Evolutionary conservation across 2,888 invertebrate genomes (phyloP).

Genomic region (Cartodere bifasciata): DNA sequence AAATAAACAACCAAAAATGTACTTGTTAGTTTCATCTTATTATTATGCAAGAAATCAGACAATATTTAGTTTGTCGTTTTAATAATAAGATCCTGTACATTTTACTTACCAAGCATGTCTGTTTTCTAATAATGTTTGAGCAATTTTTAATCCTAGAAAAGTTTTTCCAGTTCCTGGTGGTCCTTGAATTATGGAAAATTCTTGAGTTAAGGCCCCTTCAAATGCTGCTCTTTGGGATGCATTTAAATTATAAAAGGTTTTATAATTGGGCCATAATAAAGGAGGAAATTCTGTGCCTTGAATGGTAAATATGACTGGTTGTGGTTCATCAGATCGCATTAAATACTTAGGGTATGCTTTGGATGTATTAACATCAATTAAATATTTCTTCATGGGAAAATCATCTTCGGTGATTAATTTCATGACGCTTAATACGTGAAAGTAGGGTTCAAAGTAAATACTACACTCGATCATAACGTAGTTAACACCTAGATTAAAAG

Average conservation of each 20-base stretch:
- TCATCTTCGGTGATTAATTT: constrained; percentile 41
- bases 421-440: constrained; percentile 58
- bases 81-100: too few relatives aligned
- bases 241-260: constrained; percentile 42
- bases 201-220: constrained; percentile 51
- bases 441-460: constrained; percentile 72
- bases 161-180: constrained; percentile 87
- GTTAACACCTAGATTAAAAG: too few relatives aligned
- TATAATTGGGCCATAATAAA: too few relatives aligned
- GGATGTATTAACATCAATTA: constrained; percentile 40
- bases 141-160: constrained; percentile 62
- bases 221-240: constrained; percentile 54
- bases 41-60: too few relatives aligned
- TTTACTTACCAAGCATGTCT: constrained; percentile 29
- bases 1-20: too few relatives aligned
- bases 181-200: constrained; percentile 72
- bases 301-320: too few relatives aligned
- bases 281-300: too few relatives aligned
- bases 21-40: too few relatives aligned
- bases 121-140: constrained; percentile 52
- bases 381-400: constrained; percentile 57
- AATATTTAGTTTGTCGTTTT: too few relatives aligned
- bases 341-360: constrained; percentile 33
- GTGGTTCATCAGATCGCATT: too few relatives aligned
- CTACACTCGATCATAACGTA: constrained; percentile 63